Conservation (phyloP, 2,888 invertebrate species). For the Drosophila lacicola region DNA sequence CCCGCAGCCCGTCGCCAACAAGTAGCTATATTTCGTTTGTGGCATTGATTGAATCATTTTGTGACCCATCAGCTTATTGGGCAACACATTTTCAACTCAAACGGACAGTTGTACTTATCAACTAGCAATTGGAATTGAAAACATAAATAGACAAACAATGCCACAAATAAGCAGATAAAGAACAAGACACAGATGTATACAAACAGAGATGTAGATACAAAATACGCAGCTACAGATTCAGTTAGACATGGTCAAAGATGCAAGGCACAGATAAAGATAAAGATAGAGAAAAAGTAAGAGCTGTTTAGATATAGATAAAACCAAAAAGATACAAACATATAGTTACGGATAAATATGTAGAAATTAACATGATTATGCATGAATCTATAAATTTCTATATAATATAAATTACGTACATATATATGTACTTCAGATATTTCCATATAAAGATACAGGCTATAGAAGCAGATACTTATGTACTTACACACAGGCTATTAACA, state of each 20-base stretch:
- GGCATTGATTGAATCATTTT: constrained; percentile 42
- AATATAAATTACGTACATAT: background rate
- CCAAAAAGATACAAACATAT: background rate
- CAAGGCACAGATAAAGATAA: background rate
- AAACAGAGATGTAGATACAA: background rate
- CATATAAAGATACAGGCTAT: too few species aligned
- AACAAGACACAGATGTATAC: background rate
- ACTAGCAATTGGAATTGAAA: background rate
- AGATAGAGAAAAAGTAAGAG: background rate
- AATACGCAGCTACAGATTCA: background rate
- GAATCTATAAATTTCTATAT: too few species aligned
- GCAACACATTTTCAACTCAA: constrained; percentile 6
- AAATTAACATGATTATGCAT: too few species aligned
- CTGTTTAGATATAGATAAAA: background rate
- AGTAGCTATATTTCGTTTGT: constrained; percentile 27
- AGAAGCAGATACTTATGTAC: too few species aligned
- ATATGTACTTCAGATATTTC: too few species aligned
- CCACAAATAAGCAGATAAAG: background rate
- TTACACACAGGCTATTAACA: too few species aligned
- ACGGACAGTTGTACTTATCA: background rate
- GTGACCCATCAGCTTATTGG: constrained; percentile 30
- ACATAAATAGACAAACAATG: background rate
- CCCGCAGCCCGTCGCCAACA: constrained; percentile 8
- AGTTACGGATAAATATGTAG: too few species aligned
- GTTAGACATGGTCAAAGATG: background rate